Conservation (phyloP, 2,113 vertebrate species). For the Sula dactylatra region DNA sequence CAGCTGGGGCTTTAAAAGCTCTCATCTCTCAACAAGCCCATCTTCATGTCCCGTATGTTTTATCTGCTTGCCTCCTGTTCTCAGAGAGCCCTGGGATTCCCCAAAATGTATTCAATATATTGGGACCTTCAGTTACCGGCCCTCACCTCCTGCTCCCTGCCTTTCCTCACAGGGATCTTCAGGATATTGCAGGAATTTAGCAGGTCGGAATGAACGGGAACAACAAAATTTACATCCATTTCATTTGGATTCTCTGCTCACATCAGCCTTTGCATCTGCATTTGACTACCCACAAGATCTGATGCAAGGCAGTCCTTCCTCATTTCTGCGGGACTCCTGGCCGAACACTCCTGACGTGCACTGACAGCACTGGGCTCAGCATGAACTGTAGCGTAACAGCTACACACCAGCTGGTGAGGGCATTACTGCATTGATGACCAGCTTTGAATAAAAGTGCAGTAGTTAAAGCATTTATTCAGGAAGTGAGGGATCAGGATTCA, state of each 20-base stretch:
- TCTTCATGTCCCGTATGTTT: background rate
- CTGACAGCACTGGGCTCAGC: background rate
- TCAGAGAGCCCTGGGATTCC: background rate
- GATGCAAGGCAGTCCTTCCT: background rate
- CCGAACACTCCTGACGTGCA: background rate
- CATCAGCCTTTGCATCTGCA: background rate
- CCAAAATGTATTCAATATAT: background rate
- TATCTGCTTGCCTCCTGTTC: slow-evolving; percentile 2
- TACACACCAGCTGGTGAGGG: background rate
- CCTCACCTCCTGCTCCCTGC: too few relatives aligned
- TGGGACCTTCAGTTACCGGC: background rate
- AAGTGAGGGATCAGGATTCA: background rate
- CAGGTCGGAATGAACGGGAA: background rate
- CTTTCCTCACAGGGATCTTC: background rate
- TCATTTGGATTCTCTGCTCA: background rate
- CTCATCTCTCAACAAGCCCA: background rate
- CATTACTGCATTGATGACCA: background rate
- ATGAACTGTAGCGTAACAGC: background rate
- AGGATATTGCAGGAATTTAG: background rate
- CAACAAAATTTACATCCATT: background rate
- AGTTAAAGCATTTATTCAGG: background rate
- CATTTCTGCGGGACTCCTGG: background rate
- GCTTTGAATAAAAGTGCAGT: background rate
- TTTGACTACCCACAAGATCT: background rate
- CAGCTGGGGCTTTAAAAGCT: slow-evolving; percentile 18